Evolutionary conservation across 37 sponge, comb jelly and placozoan species (phyloP).

Genomic region (Spongia lamella): DNA sequence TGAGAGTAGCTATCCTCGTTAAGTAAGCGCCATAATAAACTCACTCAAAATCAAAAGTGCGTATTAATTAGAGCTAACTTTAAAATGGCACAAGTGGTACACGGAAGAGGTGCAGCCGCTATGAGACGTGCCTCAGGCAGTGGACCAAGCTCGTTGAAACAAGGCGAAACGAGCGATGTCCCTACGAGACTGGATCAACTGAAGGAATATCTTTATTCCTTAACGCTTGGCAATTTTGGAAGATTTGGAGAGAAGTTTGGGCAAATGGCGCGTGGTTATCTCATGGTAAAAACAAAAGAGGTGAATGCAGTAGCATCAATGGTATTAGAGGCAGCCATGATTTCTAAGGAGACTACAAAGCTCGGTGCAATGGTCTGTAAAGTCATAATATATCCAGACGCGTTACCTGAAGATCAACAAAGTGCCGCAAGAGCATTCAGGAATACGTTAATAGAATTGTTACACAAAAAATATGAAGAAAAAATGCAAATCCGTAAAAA

Average conservation of each 20-base stretch:
- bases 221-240: conserved; percentile 38
- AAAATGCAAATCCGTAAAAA: conserved; percentile 39
- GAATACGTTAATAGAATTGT: conserved; percentile 23
- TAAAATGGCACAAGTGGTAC: neutral
- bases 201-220: conserved; percentile 10
- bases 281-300: conserved; percentile 13
- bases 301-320: conserved; percentile 36
- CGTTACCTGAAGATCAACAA: neutral
- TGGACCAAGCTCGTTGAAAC: neutral
- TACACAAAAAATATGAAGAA: conserved; percentile 37
- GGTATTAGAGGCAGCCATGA: conserved; percentile 43
- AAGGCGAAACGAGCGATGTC: conserved; percentile 11
- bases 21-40: too few species aligned
- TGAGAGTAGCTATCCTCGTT: too few species aligned
- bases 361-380: conserved; percentile 61
- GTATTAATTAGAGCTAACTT: too few species aligned
- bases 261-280: conserved; percentile 53
- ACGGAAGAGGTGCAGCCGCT: neutral
- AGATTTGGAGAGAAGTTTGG: conserved; percentile 54
- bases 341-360: conserved; percentile 18
- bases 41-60: too few species aligned
- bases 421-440: conserved; percentile 18
- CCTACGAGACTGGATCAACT: conserved; percentile 10
- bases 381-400: conserved; percentile 8
- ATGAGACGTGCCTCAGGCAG: neutral